phyloP scores from a whole-genome alignment of 64 coral and sea anemone genomes.

The Porites lutea region DNA sequence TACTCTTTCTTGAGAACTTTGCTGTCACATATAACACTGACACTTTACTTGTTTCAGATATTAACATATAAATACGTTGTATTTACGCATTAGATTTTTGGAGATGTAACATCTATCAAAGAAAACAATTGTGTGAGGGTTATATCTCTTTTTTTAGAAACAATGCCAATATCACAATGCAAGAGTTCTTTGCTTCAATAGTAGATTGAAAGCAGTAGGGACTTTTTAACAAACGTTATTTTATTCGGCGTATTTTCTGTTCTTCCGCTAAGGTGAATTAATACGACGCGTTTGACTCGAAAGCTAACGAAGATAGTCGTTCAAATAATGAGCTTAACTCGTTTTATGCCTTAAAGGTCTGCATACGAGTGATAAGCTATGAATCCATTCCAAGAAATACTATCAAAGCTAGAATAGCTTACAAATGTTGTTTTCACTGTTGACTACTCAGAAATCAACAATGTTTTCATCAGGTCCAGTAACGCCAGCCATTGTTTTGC shows the following conservation, averaged over 20 bases:
- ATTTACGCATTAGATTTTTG: slow-evolving; percentile 30
- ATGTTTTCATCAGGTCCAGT: too few relatives aligned
- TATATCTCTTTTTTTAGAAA: too few relatives aligned
- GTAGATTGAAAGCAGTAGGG: neutral
- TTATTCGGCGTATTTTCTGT: neutral
- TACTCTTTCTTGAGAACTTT: slow-evolving; percentile 32
- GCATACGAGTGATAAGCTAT: neutral
- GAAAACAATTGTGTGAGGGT: neutral
- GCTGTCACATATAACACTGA: slow-evolving; percentile 39
- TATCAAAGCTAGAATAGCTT: neutral
- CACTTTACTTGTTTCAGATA: slow-evolving; percentile 32
- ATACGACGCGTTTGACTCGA: neutral
- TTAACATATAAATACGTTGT: neutral
- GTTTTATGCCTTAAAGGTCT: neutral
- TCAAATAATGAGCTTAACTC: neutral
- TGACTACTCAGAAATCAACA: too few relatives aligned
- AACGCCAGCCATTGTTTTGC: too few relatives aligned
- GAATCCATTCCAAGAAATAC: neutral
- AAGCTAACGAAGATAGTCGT: neutral
- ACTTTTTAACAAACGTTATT: neutral
- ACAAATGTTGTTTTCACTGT: too few relatives aligned
- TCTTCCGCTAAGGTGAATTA: neutral
- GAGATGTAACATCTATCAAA: slow-evolving; percentile 32
- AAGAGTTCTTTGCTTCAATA: neutral
- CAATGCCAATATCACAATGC: too few relatives aligned